Percentiles rank a stretch among this genome's conserved stretches.
These are phyloP conservation scores for Phalloptychus januarius DNA, from an alignment of 2,797 vertebrate genomes.

Conservation along the genomic window DNA sequence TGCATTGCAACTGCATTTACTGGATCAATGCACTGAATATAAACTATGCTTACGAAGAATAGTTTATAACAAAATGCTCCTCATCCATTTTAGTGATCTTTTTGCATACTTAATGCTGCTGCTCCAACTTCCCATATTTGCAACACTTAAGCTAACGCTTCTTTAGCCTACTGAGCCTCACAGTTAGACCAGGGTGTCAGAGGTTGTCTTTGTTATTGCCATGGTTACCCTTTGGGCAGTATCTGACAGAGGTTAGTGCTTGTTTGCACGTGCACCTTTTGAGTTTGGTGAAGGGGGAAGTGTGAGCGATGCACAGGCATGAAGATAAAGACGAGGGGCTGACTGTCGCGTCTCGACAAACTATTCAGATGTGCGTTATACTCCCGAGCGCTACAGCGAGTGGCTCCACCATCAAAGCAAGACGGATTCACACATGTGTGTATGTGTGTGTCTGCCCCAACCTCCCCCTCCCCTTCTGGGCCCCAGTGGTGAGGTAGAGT, in stretches of 20 bases:
- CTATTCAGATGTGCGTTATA: slow-evolving; percentile 75
- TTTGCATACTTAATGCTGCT: neutral
- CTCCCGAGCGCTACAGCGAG: slow-evolving; percentile 46
- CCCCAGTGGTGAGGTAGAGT: slow-evolving; percentile 66
- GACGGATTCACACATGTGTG: slow-evolving; percentile 46
- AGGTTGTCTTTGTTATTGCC: slow-evolving; percentile 44
- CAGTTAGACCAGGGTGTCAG: slow-evolving; percentile 41
- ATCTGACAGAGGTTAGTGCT: slow-evolving; percentile 55
- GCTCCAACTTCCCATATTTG: neutral
- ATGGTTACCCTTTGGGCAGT: slow-evolving; percentile 46
- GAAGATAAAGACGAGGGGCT: slow-evolving; percentile 31
- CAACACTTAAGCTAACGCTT: neutral
- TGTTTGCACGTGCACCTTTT: slow-evolving; percentile 59
- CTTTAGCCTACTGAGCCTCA: slow-evolving; percentile 18
- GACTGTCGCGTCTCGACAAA: slow-evolving; percentile 55
- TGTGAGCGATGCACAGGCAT: slow-evolving; percentile 31
- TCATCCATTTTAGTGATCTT: neutral
- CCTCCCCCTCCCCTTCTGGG: slow-evolving; percentile 4
- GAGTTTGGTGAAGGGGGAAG: slow-evolving; percentile 50
- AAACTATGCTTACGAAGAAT: neutral
- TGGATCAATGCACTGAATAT: neutral
- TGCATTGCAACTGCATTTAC: no score
- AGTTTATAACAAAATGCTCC: neutral
- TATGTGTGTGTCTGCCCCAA: slow-evolving; percentile 5
- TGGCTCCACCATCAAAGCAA: slow-evolving; percentile 53